Conservation (phyloP, 2,113 vertebrate genomes). For the Promerops cafer region DNA sequence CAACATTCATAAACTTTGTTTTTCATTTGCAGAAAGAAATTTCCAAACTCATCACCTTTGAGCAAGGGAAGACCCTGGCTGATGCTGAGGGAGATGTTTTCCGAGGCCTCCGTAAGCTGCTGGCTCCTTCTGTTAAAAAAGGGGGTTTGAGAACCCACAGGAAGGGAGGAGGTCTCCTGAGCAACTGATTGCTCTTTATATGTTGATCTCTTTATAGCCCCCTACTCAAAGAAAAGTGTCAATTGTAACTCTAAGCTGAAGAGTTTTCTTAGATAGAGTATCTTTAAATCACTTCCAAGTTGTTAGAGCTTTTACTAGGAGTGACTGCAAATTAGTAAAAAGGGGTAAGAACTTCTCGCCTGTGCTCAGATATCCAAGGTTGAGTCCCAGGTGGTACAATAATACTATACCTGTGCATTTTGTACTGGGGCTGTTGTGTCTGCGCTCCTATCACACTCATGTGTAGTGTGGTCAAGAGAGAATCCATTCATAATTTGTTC, state of each 20-base stretch:
- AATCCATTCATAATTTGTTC: neutral
- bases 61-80: conserved; percentile 96
- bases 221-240: neutral
- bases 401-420: neutral
- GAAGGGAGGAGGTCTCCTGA: neutral
- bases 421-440: neutral
- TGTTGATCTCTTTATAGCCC: neutral
- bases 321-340: neutral
- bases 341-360: neutral
- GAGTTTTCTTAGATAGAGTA: neutral
- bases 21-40: conserved; percentile 88
- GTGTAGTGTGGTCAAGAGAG: neutral
- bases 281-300: neutral
- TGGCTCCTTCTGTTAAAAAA: neutral
- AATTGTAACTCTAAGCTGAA: neutral
- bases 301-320: neutral
- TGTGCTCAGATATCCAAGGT: neutral
- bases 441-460: neutral
- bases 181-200: neutral
- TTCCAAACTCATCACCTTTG: conserved; percentile 87
- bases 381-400: neutral
- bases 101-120: conserved; percentile 92
- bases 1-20: neutral
- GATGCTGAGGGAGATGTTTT: conserved; percentile 98
- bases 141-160: conserved; percentile 1